These are phyloP conservation scores for Neocloeon triangulifer DNA, from an alignment of 1,140 invertebrate genomes.

Conservation along the genomic window DNA sequence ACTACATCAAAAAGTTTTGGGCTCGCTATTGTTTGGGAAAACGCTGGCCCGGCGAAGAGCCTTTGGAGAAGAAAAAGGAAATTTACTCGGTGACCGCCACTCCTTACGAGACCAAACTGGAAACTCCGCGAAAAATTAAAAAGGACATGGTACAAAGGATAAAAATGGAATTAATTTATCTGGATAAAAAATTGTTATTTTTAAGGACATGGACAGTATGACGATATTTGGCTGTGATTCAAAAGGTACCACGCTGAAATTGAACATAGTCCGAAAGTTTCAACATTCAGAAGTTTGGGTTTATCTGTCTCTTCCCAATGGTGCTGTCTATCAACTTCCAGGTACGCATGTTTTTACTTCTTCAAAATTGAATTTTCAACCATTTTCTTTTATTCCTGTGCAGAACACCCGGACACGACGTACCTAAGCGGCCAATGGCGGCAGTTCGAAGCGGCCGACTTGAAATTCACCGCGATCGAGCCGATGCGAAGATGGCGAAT, in stretches of 20 bases:
- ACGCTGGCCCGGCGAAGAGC: too few relatives aligned
- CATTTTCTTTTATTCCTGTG: constrained; percentile 4
- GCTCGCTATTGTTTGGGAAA: too few relatives aligned
- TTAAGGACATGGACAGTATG: constrained; percentile 9
- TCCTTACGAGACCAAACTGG: too few relatives aligned
- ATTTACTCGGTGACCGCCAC: too few relatives aligned
- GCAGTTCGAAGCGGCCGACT: constrained; percentile 24
- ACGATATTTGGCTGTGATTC: constrained; percentile 9
- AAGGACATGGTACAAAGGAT: too few relatives aligned
- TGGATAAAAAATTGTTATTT: too few relatives aligned
- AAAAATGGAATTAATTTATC: too few relatives aligned
- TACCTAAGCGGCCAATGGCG: constrained; percentile 13
- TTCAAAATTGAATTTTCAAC: not conserved
- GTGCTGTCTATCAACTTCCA: constrained; percentile 21
- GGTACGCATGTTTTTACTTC: constrained; percentile 17
- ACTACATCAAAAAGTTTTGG: too few relatives aligned
- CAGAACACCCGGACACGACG: constrained; percentile 20
- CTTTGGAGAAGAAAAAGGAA: too few relatives aligned
- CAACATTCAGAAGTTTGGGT: constrained; percentile 22
- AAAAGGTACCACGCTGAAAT: constrained; percentile 7
- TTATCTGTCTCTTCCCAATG: constrained; percentile 20
- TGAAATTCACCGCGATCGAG: constrained; percentile 29
- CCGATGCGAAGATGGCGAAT: constrained; percentile 26
- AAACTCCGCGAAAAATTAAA: too few relatives aligned
- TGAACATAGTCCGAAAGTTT: constrained; percentile 6